Conservation (phyloP, 2,113 vertebrate species). For the Rhea pennata region DNA sequence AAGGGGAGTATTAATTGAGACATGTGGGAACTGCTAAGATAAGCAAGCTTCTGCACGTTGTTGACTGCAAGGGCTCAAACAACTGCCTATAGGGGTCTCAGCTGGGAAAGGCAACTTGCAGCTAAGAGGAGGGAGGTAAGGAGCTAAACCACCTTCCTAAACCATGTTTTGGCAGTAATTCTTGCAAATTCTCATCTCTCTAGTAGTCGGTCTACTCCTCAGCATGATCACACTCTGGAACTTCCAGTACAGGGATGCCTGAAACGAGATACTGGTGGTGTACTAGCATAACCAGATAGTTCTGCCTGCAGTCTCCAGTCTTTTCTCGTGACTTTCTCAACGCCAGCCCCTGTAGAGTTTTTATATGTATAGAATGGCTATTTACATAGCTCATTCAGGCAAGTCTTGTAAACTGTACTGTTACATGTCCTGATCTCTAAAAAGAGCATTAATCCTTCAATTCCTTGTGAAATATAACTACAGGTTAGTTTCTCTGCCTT, state of each 20-base stretch:
- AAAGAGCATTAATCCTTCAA: not conserved
- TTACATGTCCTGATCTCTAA: not conserved
- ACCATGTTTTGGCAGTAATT: not conserved
- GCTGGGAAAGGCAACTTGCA: not conserved
- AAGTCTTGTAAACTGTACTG: not conserved
- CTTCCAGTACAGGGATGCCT: not conserved
- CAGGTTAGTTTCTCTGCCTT: not conserved
- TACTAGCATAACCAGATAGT: not conserved
- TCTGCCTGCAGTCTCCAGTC: not conserved
- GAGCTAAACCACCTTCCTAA: not conserved
- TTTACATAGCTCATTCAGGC: not conserved
- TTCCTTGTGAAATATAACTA: not conserved
- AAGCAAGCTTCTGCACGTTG: not conserved
- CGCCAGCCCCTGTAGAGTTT: not conserved
- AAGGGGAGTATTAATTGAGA: not conserved
- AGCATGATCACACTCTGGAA: not conserved
- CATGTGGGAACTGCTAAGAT: not conserved
- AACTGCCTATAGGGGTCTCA: not conserved
- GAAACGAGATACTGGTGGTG: fast-evolving
- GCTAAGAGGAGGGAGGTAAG: not conserved
- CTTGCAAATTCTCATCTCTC: not conserved
- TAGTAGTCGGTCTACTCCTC: not conserved
- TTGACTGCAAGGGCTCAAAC: not conserved
- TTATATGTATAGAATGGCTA: too few relatives aligned
- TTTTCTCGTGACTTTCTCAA: not conserved